Evolutionary conservation across 2,113 vertebrate genomes (phyloP), one percentile per base, ranked within the genome.

Genomic region (Myotis davidii): DNA sequence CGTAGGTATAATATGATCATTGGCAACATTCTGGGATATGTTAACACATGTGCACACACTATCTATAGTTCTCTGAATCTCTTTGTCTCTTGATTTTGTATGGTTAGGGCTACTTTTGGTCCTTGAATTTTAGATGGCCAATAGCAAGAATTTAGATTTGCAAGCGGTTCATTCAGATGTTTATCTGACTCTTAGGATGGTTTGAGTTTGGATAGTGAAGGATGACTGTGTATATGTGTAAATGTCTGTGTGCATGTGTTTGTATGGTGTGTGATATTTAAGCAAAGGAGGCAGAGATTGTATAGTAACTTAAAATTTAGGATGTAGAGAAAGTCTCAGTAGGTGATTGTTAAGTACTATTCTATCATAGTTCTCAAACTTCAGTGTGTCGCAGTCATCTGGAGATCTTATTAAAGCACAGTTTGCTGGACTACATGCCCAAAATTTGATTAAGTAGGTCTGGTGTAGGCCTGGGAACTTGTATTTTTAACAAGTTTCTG

Each of bases 101-200:
- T 82, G 64, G 8, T 20, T 82, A 87, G 61, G n/a, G 2, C 27
- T 87, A 20, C 45, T 85, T 77, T 88, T 65, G 34, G 56, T 83
- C 90, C 56, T n/a, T 88, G 73, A 79, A 56, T 78, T 95, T 95
- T 95, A 85, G 45, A 42, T 95, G 88, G 81, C 85, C 88, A 77
- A 45, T 69, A 73, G 39, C 32, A 92, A 78, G 61, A 96, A 88
- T 45, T 90, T 74, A 32, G 67, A 64, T 94, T 85, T 93, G 29
- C 20, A 27, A 94, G n/a, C 48, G 20, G 54, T 90, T 88, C 25
- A 83, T 88, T 39, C n/a, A 89, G 50, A 73, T 37, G 23, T 78
- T 54, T 48, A 79, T 64, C 42, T 78, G 21, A 90, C 9, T 85
- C 11, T 82, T 82, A 74, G 34, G 37, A 34, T 91, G 37, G 64